Base-by-base conservation (phyloP, 2,888 invertebrate genomes). In the Julus scandinavius region DNA sequence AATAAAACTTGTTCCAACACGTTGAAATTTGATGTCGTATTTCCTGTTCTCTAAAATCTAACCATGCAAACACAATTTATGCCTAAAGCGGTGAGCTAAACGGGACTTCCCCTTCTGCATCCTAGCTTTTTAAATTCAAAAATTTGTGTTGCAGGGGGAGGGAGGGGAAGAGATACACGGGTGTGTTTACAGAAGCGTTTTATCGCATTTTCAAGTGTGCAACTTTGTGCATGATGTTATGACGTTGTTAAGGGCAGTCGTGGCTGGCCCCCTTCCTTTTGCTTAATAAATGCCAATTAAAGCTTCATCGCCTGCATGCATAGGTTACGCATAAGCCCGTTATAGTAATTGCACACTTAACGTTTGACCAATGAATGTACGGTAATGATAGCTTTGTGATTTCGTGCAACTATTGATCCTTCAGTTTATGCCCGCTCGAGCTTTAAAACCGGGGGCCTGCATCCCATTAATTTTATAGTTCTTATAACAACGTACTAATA, bases 381-480 rank as follows among this genome's bases (percentile, higher is more conserved):
- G 63, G n/a, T 63, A 63, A 63, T 63, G 63, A 63, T 63, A 63
- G 63, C 63, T 63, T 63, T 63, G 63, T 63, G 63, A 63, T 63
- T 63, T 63, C 20, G 63, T 9, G n/a, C 63, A 63, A 63, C 63
- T 63, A 63, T 63, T 63, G 63, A 63, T 63, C 63, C 20, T 63
- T 63, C 63, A 63, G 6, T 20, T 9, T 5, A 63, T 63, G 20
- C 63, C 63, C 63, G 63, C 63, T 63, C 63, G 20, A 20, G 63
- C 63, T 63, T 63, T 63, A 63, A 63, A 63, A 63, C 63, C 63
- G 20, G 63, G 63, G 20, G 63, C 63, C 63, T 63, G 63, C 63
- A 17, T 63, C 63, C 20, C 63, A 63, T 63, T 63, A 63, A 63
- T 63, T 63, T 63, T 63, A 63, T 63, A 63, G 63, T 63, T 63